Evolutionary conservation across 2,888 invertebrate species (phyloP), one percentile per base, ranked within the genome.

Genomic region (Acronicta aceris): DNA sequence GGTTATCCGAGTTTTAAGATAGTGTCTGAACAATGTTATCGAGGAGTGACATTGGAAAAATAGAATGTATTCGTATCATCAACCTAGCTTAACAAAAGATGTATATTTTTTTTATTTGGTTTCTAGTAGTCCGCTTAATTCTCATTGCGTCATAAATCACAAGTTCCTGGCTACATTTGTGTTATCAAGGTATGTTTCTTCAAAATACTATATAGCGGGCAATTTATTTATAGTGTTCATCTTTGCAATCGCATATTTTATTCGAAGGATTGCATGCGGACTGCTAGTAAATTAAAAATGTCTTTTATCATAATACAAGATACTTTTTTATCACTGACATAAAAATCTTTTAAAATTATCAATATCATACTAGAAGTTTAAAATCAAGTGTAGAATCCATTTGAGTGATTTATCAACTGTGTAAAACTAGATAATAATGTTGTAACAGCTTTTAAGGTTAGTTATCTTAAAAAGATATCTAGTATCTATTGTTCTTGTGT

Each of bases 311-410:
- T 64, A 9, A 50, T 46, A 43, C 17, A 65, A 57, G 67, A 66
- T 45, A 47, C 57, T 65, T 54, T 33, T 47, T 8, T 51, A 72
- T 66, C 50, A 65, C 15, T 36, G 7, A 53, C 25, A 64, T 5
- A 25, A 7, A 48, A 21, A 17, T 53, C 50, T 72, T 68, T 68
- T 72, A 68, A 51, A 40, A 47, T 47, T 30, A 55, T 41, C 59
- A 15, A 58, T 68, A 67, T 41, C 73, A 72, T 53, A 59, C 67
- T 72, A 38, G 54, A 50, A 72, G 66, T 67, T 67, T 65, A 50
- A 52, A 67, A 49, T 55, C 27, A 67, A 68, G 73, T 72, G 53
- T 46, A 33, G 57, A 58, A 66, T 53, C 71, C 42, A 65, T 46
- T 57, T 42, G 33, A 73, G 74, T 69, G 55, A 59, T 59, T 46